Percentiles rank a stretch among this genome's conserved stretches.
Evolutionary conservation across 2,113 vertebrate species (phyloP).

Genomic region (Neomonachus schauinslandi): DNA sequence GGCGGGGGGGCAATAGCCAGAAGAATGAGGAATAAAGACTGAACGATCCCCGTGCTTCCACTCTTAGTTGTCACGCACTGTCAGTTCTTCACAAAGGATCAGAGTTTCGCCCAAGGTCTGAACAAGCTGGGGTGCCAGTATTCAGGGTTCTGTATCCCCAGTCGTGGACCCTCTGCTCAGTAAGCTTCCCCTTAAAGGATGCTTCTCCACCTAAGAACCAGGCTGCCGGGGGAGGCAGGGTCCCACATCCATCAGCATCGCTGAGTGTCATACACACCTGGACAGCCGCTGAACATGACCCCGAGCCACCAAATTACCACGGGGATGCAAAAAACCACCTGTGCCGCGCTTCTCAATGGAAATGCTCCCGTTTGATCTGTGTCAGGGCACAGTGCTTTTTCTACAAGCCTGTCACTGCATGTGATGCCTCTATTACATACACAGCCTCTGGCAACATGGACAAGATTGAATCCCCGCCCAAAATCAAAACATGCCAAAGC

Average conservation of each 20-base stretch:
- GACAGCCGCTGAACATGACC: not conserved
- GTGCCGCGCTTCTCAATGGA: not conserved
- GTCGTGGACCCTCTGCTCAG: not conserved
- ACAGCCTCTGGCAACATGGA: constrained; percentile 53
- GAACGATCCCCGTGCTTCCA: not conserved
- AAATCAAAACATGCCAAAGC: constrained; percentile 63
- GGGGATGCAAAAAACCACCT: not conserved
- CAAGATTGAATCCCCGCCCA: constrained; percentile 44
- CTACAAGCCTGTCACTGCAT: constrained; percentile 4
- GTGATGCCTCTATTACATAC: constrained; percentile 66
- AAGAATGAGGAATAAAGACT: constrained; percentile 52
- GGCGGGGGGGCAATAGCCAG: not conserved
- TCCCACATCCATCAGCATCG: not conserved
- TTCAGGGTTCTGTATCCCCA: not conserved
- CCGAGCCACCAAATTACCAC: not conserved
- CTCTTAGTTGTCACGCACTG: constrained; percentile 30
- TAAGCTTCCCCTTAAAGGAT: not conserved
- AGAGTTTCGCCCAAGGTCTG: constrained; percentile 55
- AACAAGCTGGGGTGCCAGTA: not conserved
- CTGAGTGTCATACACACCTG: not conserved
- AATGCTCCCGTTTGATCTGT: constrained; percentile 46
- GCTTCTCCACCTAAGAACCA: not conserved
- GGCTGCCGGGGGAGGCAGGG: not conserved
- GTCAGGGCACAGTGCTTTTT: constrained; percentile 38
- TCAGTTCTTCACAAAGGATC: constrained; percentile 67